Base-by-base conservation (phyloP, 2,888 invertebrate genomes). In the Megaustenia siamemsis region DNA sequence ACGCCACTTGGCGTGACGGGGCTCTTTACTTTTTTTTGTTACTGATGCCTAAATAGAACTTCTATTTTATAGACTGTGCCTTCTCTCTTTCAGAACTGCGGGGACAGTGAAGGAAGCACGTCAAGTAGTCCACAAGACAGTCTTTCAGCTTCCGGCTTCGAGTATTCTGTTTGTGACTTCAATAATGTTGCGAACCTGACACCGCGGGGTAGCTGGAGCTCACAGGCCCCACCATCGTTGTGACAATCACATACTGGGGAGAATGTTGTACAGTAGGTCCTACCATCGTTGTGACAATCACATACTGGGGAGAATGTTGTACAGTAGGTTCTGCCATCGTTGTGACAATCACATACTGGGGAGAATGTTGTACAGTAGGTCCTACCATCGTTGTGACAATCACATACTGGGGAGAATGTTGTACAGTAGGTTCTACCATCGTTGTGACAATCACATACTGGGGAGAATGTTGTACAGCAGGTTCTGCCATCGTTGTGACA, bases 171-270 rank as follows among this genome's bases (percentile, higher is more conserved):
- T 24, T 90, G 86, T 76, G 89, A 91, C 53, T 88, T 77, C 38
- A 77, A 90, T 56, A 88, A 90, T 32, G 91, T 90, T 88, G 90
- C 91, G 78, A 87, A 90, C 80, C 89, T 89, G 32, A 87, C 87
- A 76, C 87, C 89, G 12, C 86, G 91, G 71, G 89, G 88, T 68
- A 88, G 89, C 75, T 92, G 92, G 92, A 91, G 90, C 49, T 91
- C 91, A 28, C 83, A 91, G 60, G 90, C 91, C 6, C 90, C 91
- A 8, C 90, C 92, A n/a, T 90, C 91, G 0, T 90, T 91, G 89
- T 91, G 90, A 91, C 82, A 83, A 80, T 24, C 73, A 83, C n/a
- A 45, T n/a, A 60, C 24, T 4, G 38, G 38, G 21, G 76, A 63
- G 18, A 32, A n/a, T 53, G 10, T n/a, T 32, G 56, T 43, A 24